Percentiles rank a stretch among this genome's conserved stretches.
Evolutionary conservation across 2,113 vertebrate species (phyloP).

Genomic region (Phylloscopus trochilus): DNA sequence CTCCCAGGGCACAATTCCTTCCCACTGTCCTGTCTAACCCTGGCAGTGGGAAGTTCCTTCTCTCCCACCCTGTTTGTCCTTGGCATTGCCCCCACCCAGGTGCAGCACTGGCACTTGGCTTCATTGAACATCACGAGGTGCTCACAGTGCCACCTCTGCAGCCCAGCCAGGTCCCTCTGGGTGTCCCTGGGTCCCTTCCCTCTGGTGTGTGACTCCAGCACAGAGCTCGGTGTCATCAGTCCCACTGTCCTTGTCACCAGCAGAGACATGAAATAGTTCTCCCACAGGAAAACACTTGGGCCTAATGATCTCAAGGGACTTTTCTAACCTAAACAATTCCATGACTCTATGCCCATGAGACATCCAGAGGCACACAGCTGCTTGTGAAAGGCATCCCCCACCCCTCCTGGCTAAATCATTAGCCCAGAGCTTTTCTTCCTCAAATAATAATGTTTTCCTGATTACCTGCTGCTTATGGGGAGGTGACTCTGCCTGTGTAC

Average conservation of each 20-base stretch:
- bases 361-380: neutral
- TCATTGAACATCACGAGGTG: fast-evolving
- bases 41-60: neutral
- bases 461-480: neutral
- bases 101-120: neutral
- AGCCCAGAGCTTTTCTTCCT: neutral
- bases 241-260: neutral
- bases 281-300: neutral
- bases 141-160: neutral
- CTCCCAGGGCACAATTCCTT: neutral
- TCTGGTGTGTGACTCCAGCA: neutral
- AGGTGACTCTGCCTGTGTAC: neutral
- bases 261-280: neutral
- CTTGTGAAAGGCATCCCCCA: neutral
- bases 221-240: neutral
- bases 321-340: neutral
- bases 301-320: neutral
- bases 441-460: neutral
- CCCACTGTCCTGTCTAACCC: fast-evolving
- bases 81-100: neutral
- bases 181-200: no score
- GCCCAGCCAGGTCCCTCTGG: neutral
- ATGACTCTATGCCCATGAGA: neutral
- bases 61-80: neutral
- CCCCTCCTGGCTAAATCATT: neutral